phyloP scores from a whole-genome alignment of 2,888 invertebrate genomes.

The Platycheirus rosarum region DNA sequence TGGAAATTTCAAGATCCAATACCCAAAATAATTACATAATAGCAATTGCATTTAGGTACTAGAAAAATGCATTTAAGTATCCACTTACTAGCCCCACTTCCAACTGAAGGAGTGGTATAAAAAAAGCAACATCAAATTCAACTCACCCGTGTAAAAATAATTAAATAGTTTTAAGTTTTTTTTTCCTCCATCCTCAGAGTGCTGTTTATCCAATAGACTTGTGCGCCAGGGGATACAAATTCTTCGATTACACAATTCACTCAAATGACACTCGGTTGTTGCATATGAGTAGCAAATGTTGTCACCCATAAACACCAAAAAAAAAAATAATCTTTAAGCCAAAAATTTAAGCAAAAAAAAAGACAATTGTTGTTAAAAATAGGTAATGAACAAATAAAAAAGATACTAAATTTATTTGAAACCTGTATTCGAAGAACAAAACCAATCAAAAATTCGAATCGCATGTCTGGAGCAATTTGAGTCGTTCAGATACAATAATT shows the following conservation, averaged over 20 bases:
- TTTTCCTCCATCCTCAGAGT: conserved; percentile 7
- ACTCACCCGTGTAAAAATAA: conserved; percentile 51
- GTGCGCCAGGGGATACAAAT: neutral
- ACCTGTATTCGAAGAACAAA: conserved; percentile 63
- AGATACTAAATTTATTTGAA: conserved; percentile 56
- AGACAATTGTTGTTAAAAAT: conserved; percentile 12
- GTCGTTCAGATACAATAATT: conserved; percentile 72
- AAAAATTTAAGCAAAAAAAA: conserved; percentile 31
- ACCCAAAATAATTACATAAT: no score
- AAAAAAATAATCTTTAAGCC: conserved; percentile 24
- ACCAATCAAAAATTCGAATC: conserved; percentile 71
- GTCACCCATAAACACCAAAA: conserved; percentile 58
- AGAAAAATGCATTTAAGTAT: conserved; percentile 34
- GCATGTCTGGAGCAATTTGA: conserved; percentile 71
- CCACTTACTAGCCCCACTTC: conserved; percentile 27
- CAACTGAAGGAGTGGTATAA: conserved; percentile 45
- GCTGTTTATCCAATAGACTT: neutral
- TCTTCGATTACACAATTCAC: conserved; percentile 60
- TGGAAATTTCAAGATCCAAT: no score
- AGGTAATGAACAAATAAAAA: conserved; percentile 1
- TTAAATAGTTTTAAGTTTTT: conserved; percentile 48
- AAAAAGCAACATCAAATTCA: conserved; percentile 35
- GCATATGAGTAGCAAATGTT: conserved; percentile 64
- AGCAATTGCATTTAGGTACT: neutral
- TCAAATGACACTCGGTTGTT: conserved; percentile 56